A percentile compares a stretch with the other conserved stretches of the same genome.
Evolutionary conservation across 2,113 vertebrate genomes (phyloP).

Genomic region (Rhinichthys klamathensis): DNA sequence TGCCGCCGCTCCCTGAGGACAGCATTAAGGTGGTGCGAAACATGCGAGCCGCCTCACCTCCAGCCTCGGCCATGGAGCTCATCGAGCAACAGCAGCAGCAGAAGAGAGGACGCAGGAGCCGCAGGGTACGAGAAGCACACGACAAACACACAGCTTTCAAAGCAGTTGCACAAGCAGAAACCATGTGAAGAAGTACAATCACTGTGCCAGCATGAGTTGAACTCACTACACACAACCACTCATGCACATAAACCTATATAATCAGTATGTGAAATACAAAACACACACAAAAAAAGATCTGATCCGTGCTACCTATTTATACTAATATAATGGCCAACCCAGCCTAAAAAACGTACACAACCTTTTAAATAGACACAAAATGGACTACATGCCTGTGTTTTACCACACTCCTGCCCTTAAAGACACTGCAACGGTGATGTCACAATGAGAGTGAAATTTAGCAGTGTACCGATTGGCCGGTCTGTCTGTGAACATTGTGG

Average conservation of each 20-base stretch:
- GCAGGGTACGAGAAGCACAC: constrained; percentile 78
- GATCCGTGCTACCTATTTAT: not conserved
- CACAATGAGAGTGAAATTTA: constrained; percentile 10
- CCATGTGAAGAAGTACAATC: not conserved
- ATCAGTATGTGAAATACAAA: constrained; percentile 47
- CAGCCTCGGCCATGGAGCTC: constrained; percentile 88
- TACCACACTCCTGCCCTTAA: constrained; percentile 20
- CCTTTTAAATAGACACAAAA: constrained; percentile 3
- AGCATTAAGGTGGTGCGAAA: constrained; percentile 91
- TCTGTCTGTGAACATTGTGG: not conserved
- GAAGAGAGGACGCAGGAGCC: constrained; percentile 86
- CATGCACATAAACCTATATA: not conserved
- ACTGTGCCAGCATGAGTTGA: not conserved
- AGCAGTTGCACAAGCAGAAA: not conserved
- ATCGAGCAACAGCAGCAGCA: constrained; percentile 90
- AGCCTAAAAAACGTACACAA: constrained; percentile 16
- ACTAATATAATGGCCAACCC: not conserved
- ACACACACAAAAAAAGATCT: not conserved
- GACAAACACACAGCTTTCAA: not conserved
- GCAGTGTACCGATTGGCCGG: constrained; percentile 4
- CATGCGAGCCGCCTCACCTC: constrained; percentile 91
- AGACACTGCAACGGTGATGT: constrained; percentile 1
- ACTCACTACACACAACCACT: not conserved
- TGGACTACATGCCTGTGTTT: not conserved
- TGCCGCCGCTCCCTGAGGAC: constrained; percentile 88